Percentiles rank a stretch among this genome's conserved stretches.
Conservation (phyloP, 2,888 invertebrate genomes). For the Macaria liturata region DNA sequence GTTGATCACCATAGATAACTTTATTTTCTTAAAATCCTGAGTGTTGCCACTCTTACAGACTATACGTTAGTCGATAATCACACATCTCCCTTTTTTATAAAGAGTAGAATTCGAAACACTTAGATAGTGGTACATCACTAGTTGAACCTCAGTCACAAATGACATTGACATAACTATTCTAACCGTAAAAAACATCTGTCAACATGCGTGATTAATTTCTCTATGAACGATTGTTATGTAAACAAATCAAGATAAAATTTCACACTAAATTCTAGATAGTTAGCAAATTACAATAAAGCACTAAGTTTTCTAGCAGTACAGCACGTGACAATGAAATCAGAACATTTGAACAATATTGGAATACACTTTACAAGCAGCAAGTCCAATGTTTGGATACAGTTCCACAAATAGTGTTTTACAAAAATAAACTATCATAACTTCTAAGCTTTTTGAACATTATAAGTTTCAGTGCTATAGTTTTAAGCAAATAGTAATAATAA, state of each 20-base stretch:
- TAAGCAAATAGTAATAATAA: not conserved
- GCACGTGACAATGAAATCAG: not conserved
- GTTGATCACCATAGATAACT: slow-evolving; percentile 25
- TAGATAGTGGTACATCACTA: not conserved
- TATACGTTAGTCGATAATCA: not conserved
- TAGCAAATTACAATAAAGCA: not conserved
- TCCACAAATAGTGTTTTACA: not conserved
- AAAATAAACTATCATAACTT: not conserved
- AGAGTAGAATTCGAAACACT: not conserved
- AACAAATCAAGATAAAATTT: not conserved
- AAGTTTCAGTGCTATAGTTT: slow-evolving; percentile 1
- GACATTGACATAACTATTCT: not conserved
- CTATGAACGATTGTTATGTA: not conserved
- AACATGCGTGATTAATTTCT: not conserved
- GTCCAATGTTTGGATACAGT: not conserved
- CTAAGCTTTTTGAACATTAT: slow-evolving; percentile 1
- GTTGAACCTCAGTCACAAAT: not conserved
- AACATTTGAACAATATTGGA: not conserved
- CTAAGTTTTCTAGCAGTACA: not conserved
- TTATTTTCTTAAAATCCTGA: slow-evolving; percentile 1
- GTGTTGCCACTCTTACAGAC: slow-evolving; percentile 1
- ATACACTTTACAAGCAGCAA: not conserved
- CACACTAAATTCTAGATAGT: too few species aligned
- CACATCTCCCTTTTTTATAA: slow-evolving; percentile 2
- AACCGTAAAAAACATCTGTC: not conserved